These are phyloP conservation scores for Lerista edwardsae DNA, from an alignment of 2,797 vertebrate species.

Conservation along the genomic window DNA sequence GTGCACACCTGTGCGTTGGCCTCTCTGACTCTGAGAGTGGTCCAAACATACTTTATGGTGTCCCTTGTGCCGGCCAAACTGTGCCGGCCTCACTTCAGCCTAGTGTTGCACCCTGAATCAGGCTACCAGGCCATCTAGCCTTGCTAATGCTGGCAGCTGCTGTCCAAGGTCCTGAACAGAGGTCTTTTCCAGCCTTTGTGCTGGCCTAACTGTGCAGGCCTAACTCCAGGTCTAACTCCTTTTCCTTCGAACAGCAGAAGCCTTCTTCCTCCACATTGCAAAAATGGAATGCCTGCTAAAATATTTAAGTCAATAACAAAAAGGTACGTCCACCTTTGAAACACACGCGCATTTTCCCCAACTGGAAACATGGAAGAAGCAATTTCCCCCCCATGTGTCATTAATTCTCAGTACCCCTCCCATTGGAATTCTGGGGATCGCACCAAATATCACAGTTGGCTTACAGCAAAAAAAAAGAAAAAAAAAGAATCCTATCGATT, in stretches of 20 bases:
- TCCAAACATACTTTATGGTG: no score
- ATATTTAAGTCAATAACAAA: background rate
- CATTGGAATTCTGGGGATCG: conserved; percentile 34
- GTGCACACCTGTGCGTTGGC: no score
- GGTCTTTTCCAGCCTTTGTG: no score
- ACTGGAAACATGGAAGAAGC: background rate
- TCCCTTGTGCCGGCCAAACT: no score
- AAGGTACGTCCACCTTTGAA: background rate
- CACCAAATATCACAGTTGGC: background rate
- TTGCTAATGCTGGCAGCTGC: no score
- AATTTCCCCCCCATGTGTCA: background rate
- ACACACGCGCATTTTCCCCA: background rate
- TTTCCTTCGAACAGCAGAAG: background rate
- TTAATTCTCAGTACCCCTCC: conserved; percentile 4
- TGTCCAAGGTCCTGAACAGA: no score
- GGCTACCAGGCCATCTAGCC: no score
- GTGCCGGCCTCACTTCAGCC: no score
- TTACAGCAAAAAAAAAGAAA: conserved; percentile 13
- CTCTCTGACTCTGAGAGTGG: no score
- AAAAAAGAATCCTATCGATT: conserved; percentile 11
- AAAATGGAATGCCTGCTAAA: background rate
- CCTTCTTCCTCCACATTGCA: background rate
- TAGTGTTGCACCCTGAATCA: no score
- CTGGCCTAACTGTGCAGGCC: no score
- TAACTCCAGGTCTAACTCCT: no score